phyloP scores from a whole-genome alignment of 2,113 vertebrate genomes.

The Scortum barcoo region DNA sequence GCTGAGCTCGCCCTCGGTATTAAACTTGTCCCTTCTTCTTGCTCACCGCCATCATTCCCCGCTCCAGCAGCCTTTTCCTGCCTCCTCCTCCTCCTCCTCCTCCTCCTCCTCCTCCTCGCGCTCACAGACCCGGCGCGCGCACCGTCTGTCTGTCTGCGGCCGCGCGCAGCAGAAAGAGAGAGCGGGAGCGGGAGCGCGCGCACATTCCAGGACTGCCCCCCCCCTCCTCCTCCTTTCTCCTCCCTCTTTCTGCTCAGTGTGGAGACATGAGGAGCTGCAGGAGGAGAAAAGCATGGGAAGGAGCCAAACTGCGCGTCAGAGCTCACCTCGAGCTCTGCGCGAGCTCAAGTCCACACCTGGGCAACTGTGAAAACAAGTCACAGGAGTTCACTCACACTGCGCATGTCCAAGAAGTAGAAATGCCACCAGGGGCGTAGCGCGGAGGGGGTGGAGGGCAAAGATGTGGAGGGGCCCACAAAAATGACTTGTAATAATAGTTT shows the following conservation, averaged over 20 bases:
- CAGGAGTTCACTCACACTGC: neutral
- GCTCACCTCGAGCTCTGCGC: slow-evolving; percentile 37
- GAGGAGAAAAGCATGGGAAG: slow-evolving; percentile 75
- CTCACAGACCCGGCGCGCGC: slow-evolving; percentile 81
- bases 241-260: slow-evolving; percentile 44
- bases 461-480: too few species aligned
- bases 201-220: slow-evolving; percentile 84
- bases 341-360: slow-evolving; percentile 26
- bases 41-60: slow-evolving; percentile 83
- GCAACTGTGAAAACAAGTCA: slow-evolving; percentile 3
- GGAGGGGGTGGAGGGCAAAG: too few species aligned
- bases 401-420: too few species aligned
- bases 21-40: slow-evolving; percentile 78
- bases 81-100: slow-evolving; percentile 63
- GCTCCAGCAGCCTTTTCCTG: slow-evolving; percentile 66
- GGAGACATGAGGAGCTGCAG: slow-evolving; percentile 37
- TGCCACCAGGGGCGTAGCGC: too few species aligned
- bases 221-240: slow-evolving; percentile 54
- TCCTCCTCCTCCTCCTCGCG: slow-evolving; percentile 64
- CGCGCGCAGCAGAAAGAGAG: slow-evolving; percentile 57
- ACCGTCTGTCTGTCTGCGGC: slow-evolving; percentile 6
- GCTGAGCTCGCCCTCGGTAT: too few species aligned
- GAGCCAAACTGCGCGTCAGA: slow-evolving; percentile 5
- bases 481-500: too few species aligned
- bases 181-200: slow-evolving; percentile 75